phyloP scores from a whole-genome alignment of 2,888 invertebrate genomes.

The Yponomeuta sedellus region DNA sequence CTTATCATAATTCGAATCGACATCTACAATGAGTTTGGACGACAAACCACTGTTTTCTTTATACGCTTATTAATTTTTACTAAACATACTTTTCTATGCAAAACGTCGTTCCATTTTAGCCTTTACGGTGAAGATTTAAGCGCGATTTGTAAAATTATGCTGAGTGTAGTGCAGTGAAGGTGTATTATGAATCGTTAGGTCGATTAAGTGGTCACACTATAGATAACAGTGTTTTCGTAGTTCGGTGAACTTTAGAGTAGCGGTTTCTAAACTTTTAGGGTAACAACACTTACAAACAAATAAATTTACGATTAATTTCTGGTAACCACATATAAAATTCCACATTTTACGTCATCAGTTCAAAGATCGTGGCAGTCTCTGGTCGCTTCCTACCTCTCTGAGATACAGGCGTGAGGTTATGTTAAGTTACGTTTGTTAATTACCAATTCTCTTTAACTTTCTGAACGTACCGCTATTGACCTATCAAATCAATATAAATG shows the following conservation, averaged over 20 bases:
- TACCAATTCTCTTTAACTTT: too few species aligned
- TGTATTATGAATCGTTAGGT: background rate
- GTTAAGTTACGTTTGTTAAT: too few species aligned
- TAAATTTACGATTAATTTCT: background rate
- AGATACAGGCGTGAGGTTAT: too few species aligned
- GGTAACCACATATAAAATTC: background rate
- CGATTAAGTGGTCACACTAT: background rate
- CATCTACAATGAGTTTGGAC: constrained; percentile 68
- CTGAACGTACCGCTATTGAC: too few species aligned
- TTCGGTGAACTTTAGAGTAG: background rate
- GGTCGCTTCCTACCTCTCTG: too few species aligned
- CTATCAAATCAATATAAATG: too few species aligned
- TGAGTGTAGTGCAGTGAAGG: background rate
- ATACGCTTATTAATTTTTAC: constrained; percentile 71
- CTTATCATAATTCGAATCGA: constrained; percentile 76
- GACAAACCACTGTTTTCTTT: constrained; percentile 71
- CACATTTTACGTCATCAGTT: too few species aligned
- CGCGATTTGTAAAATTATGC: background rate
- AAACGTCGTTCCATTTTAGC: background rate
- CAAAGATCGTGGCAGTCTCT: too few species aligned
- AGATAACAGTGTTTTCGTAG: background rate
- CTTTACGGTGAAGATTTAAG: background rate
- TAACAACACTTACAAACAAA: background rate
- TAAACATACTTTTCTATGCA: constrained; percentile 14
- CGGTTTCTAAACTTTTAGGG: background rate